Base-by-base conservation (phyloP, 2,797 vertebrate genomes). In the Aselliscus stoliczkanus region DNA sequence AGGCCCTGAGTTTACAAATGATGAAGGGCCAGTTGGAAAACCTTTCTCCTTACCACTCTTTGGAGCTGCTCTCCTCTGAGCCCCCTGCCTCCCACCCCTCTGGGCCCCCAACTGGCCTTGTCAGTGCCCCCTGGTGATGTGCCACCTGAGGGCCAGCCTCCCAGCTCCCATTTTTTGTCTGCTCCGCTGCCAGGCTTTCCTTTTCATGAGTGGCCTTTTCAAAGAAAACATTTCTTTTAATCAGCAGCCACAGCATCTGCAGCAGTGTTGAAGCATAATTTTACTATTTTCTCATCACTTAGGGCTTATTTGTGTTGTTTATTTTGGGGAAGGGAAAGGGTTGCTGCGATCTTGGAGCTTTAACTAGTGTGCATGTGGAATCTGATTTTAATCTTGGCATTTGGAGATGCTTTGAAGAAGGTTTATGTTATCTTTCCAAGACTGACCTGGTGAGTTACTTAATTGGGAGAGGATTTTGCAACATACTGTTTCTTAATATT, bases 331-430 rank as follows among this genome's bases (percentile, higher is more conserved):
- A 23, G 37, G 79, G 77, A 47, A 94, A 81, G 67, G 39, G 65
- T 17, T 34, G 47, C 83, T 73, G 23, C 37, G 84, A 90, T 42
- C 39, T 65, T 62, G 81, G 34, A 31, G 8, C 31, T 27, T 5
- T 31, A 82, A 75, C 73, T 0, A 3, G 69, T 4, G 0, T 5
- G 37, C 18, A 0, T 15, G 42, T 1, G 0, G 60, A 6, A 50
- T 58, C 88, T 92, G 81, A 81, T 95, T 94, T 91, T 87, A 67
- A 93, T 76, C 67, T 56, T 88, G 93, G 76, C 83, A 62, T 72
- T 81, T 34, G 77, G 69, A 87, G 39, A 69, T 25, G 90, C 81
- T 93, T 93, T 62, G 94, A 76, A 89, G 87, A 76, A 54, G 39
- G 75, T 54, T 82, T 82, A 29, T 70, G 64, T 73, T 94, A 76